These are phyloP conservation scores for Phrynosoma platyrhinos DNA, from an alignment of 2,113 vertebrate genomes.

Conservation along the genomic window DNA sequence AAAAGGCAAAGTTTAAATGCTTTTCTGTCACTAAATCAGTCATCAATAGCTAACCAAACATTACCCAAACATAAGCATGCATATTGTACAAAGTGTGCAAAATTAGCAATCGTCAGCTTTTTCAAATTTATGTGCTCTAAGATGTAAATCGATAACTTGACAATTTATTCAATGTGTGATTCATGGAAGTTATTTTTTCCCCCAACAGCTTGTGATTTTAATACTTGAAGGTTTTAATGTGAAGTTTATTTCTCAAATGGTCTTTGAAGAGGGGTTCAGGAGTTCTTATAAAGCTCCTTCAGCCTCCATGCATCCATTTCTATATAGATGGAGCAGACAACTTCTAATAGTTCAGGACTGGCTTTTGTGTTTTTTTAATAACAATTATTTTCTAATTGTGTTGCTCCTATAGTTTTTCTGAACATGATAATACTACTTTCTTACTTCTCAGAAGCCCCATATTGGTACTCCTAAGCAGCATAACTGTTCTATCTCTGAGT, in stretches of 20 bases:
- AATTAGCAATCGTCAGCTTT: not conserved
- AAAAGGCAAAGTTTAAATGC: constrained; percentile 10
- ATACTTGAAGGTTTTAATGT: constrained; percentile 30
- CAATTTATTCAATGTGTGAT: not conserved
- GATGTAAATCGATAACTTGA: not conserved
- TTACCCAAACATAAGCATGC: constrained; percentile 17
- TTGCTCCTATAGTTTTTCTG: not conserved
- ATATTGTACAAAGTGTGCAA: constrained; percentile 27
- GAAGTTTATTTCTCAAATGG: not conserved
- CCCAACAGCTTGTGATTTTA: constrained; percentile 7
- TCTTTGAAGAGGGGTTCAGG: constrained; percentile 32
- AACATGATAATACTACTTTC: not conserved
- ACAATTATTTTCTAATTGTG: not conserved
- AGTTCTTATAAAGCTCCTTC: constrained; percentile 11
- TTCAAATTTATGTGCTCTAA: not conserved
- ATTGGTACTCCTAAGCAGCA: too few relatives aligned
- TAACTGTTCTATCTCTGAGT: too few relatives aligned
- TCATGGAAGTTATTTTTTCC: not conserved
- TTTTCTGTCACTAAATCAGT: not conserved
- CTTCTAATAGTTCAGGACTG: too few relatives aligned
- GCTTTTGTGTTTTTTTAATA: not conserved
- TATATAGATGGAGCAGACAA: not conserved
- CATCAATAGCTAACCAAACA: constrained; percentile 12
- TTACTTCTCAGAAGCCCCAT: too few relatives aligned
- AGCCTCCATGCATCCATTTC: constrained; percentile 8